Base-by-base conservation (phyloP, 2,888 invertebrate genomes). In the Sinotaia quadrata region DNA sequence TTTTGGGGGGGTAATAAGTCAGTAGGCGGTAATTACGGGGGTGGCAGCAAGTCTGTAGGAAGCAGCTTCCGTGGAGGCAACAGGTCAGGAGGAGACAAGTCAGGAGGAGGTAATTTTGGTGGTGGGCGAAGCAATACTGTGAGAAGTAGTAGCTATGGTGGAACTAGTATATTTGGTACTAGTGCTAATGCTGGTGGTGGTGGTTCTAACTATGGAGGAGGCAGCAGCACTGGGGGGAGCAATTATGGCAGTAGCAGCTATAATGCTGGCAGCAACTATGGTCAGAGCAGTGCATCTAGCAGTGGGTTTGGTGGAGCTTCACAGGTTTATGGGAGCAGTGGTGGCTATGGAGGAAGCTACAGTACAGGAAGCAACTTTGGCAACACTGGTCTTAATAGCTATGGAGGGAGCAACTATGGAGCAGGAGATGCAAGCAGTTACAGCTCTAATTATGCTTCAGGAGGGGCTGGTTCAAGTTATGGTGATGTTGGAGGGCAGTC, bases 41-140 rank as follows among this genome's bases (percentile, higher is more conserved):
- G 27, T 36, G 52, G 54, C 31, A 34, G 51, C 29, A 27, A 8
- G 15, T 27, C 10, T 2, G 29, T 15, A 21, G 29, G 52, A 21
- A 52, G 52, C 51, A 51, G 18, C 51, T 61, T 51, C 44, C 49
- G 61, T 36, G 51, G 51, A 24, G 51, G 51, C 1, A 44, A 27
- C 12, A 41, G 27, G 47, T n/a, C n/a, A n/a, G n/a, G n/a, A n/a
- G n/a, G n/a, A n/a, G n/a, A n/a, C n/a, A 60, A 33, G 18, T 34
- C 31, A 27, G 24, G 21, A 24, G 60, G 60, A 3, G 33, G 33
- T 12, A 34, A 27, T 24, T 52, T 52, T 27, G 29, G 52, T n/a
- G n/a, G n/a, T n/a, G n/a, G n/a, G n/a, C n/a, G n/a, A n/a, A n/a
- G n/a, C n/a, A n/a, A n/a, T n/a, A n/a, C n/a, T n/a, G n/a, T n/a